phyloP scores from a whole-genome alignment of 2,888 invertebrate species.

The Chymomyza procnemis region DNA sequence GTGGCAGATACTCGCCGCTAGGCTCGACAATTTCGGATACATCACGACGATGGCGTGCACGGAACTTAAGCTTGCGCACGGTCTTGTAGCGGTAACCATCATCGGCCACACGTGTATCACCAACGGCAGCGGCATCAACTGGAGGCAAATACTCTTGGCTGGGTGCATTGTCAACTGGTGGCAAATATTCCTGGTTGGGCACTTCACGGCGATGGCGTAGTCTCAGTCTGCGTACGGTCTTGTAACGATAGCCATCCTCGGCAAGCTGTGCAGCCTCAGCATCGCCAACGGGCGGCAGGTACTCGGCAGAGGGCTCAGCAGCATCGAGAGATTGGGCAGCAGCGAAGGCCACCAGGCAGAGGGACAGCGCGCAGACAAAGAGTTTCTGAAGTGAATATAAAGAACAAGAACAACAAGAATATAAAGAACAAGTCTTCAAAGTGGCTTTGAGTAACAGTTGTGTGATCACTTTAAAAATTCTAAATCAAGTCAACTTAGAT shows the following conservation, averaged over 20 bases:
- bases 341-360: constrained; percentile 63
- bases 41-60: constrained; percentile 75
- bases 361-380: constrained; percentile 53
- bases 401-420: not conserved
- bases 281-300: constrained; percentile 64
- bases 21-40: constrained; percentile 71
- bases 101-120: constrained; percentile 68
- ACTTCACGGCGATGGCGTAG: constrained; percentile 71
- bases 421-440: not conserved
- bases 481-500: too few relatives aligned
- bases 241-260: constrained; percentile 72
- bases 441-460: too few relatives aligned
- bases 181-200: constrained; percentile 70
- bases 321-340: constrained; percentile 50
- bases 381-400: constrained; percentile 60
- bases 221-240: constrained; percentile 64
- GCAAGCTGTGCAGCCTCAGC: constrained; percentile 54
- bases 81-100: constrained; percentile 77
- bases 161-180: constrained; percentile 58
- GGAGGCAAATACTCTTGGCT: constrained; percentile 73
- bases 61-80: constrained; percentile 73
- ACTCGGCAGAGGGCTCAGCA: constrained; percentile 63
- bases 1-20: constrained; percentile 61
- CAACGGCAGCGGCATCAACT: constrained; percentile 45
- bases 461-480: too few relatives aligned